Base-by-base conservation (phyloP, 2,797 vertebrate genomes). In the Euphonia xanthogaster region DNA sequence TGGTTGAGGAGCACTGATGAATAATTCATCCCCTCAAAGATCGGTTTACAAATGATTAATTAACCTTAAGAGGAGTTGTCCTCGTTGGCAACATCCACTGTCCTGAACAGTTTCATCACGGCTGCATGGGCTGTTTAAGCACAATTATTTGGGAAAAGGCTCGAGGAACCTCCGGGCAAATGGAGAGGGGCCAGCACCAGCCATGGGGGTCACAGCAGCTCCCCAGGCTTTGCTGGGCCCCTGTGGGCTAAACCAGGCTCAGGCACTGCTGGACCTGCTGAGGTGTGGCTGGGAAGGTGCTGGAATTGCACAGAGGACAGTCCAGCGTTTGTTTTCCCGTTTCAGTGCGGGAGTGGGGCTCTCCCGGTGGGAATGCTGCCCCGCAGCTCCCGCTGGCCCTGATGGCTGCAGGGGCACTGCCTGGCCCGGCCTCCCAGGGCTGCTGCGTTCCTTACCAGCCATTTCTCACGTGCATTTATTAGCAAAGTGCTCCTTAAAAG, bases 1-100 rank as follows among this genome's bases (percentile, higher is more conserved):
- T 68, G 45, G 75, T 51, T 88, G 53, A 83, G 73, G 47, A 91
- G 39, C 14, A 8, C 65, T 48, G 37, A 65, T 95, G 73, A 94
- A 93, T 94, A 94, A 95, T 95, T 68, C 57, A 93, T 87, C 15
- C 37, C 28, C 81, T 40, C 86, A 93, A 94, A 95, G 94, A 93
- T 92, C 11, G 5, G 58, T 73, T 84, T 90, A 86, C 95, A 95
- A 93, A 86, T 94, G 82, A 96, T 94, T 95, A 88, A 96, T 97
- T 95, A 94, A 97, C 86, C 79, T 94, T 54, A 91, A 47, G 79
- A 94, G 68, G 75, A 75, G 82, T 81, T 72, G 62, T 71, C 62
- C 88, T 91, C 79, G 3, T 42, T 57, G 90, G 62, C 68, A 80
- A 27, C 44, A 81, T 58, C 66, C 12, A 0, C 21, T 7, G 27